Evolutionary conservation across 2,888 invertebrate species (phyloP), one percentile per base, ranked within the genome.

Genomic region (Leptinotarsa haldemani): DNA sequence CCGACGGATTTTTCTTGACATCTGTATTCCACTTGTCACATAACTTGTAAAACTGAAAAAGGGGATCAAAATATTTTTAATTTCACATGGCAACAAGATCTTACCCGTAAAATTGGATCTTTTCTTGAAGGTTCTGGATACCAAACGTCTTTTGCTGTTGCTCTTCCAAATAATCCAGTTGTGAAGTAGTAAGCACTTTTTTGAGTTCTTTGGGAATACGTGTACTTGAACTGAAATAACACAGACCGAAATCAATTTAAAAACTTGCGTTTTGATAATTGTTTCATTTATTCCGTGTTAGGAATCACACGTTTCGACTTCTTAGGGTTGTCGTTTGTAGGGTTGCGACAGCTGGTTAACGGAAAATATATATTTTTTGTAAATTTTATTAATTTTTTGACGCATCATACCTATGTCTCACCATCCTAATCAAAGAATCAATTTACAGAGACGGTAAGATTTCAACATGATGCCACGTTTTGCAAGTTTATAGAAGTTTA

Each of bases 101-200:
- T 81, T 84, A 87, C 87, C 74, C 87, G 82, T 69, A 88, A 83
- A 76, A 88, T 83, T 20, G 86, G 86, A 80, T 87, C 87, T 48
- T 77, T 89, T 82, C 91, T 89, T 40, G 90, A 84, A 3, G 94
- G 90, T 77, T 91, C 89, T 30, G 92, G 92, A 88, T 91, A 94
- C 82, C 89, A 87, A 15, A 95, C 91, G 78, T 90, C 86, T 68
- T 89, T 88, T 22, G 91, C 90, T 25, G 90, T 89, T 80, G 90
- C 88, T 76, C 90, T 89, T 16, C 93, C 94, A 87, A 96, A 95
- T 61, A 96, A 86, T 0, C 95, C 95, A 68, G 91, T 89, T 0
- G 92, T 90, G 88, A 95, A 96, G 84, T 91, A 90, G 81, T 90
- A 90, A 0, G 95, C 95, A 86, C 96, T 96, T 81, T 91, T 91